Evolutionary conservation across 2,113 vertebrate genomes (phyloP).

Genomic region (Rhinopomastus cyanomelas): DNA sequence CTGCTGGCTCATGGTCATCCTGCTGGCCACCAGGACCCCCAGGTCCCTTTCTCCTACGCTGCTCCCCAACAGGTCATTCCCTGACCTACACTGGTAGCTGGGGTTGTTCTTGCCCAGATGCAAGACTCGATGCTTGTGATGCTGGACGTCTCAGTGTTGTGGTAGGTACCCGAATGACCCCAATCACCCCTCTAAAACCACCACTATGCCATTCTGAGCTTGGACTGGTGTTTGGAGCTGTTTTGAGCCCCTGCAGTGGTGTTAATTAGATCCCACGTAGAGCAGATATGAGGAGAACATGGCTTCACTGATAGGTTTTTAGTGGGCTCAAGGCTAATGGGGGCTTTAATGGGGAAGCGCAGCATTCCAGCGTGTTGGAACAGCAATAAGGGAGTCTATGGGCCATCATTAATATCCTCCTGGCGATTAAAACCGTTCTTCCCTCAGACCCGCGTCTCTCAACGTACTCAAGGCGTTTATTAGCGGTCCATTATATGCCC

Average conservation of each 20-base stretch:
- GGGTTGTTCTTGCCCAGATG: too few species aligned
- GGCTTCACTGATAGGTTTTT: constrained; percentile 6
- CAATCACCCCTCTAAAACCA: fast-evolving
- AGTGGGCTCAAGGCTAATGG: constrained; percentile 45
- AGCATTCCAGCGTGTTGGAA: constrained; percentile 34
- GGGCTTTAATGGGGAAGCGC: constrained; percentile 46
- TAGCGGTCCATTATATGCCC: constrained; percentile 40
- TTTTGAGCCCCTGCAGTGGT: not conserved
- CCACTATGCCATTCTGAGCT: not conserved
- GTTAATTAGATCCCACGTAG: not conserved
- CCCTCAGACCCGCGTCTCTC: not conserved
- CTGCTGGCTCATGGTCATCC: too few species aligned
- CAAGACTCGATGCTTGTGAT: too few species aligned
- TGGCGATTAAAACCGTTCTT: constrained; percentile 62
- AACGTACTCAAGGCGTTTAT: constrained; percentile 47
- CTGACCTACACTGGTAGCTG: too few species aligned
- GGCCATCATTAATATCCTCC: constrained; percentile 50
- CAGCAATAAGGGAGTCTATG: constrained; percentile 45
- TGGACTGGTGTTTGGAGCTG: not conserved
- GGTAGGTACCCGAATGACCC: not conserved
- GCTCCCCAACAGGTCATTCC: too few species aligned
- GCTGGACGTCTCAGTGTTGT: fast-evolving
- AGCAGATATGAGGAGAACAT: not conserved
- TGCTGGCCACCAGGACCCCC: too few species aligned
- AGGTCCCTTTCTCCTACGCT: too few species aligned